A percentile compares a stretch with the other conserved stretches of the same genome.
Conservation (phyloP, 2,797 vertebrate genomes). For the Pipistrellus pygmaeus region DNA sequence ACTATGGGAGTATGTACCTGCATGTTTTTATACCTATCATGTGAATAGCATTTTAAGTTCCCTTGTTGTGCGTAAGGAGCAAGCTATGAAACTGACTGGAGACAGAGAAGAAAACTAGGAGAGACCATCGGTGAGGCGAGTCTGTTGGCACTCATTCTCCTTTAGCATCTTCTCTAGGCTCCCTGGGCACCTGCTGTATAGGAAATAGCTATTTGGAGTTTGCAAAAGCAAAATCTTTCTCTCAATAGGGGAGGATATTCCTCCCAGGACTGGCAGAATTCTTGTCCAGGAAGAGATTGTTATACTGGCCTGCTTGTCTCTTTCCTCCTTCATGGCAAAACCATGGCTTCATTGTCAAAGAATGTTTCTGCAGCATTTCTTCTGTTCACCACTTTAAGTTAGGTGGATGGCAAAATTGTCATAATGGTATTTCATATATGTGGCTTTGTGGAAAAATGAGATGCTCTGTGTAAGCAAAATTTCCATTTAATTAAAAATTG, state of each 20-base stretch:
- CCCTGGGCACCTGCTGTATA: not conserved
- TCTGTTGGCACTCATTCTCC: not conserved
- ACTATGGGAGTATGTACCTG: not conserved
- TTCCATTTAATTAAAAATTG: not conserved
- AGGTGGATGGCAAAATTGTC: not conserved
- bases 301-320: not conserved
- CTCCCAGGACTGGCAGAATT: not conserved
- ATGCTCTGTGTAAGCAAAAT: not conserved
- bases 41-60: not conserved
- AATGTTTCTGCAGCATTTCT: constrained; percentile 1
- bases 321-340: not conserved
- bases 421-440: not conserved
- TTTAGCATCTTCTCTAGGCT: not conserved
- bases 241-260: not conserved
- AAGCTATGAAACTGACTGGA: not conserved
- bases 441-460: constrained; percentile 20
- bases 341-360: not conserved
- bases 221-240: not conserved
- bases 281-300: not conserved
- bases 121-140: not conserved
- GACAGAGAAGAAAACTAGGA: constrained; percentile 3
- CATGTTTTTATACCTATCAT: not conserved
- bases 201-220: not conserved
- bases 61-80: not conserved
- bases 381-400: constrained; percentile 17